Evolutionary conservation across 2,113 vertebrate genomes (phyloP).

Genomic region (Sphyrna mokarran): DNA sequence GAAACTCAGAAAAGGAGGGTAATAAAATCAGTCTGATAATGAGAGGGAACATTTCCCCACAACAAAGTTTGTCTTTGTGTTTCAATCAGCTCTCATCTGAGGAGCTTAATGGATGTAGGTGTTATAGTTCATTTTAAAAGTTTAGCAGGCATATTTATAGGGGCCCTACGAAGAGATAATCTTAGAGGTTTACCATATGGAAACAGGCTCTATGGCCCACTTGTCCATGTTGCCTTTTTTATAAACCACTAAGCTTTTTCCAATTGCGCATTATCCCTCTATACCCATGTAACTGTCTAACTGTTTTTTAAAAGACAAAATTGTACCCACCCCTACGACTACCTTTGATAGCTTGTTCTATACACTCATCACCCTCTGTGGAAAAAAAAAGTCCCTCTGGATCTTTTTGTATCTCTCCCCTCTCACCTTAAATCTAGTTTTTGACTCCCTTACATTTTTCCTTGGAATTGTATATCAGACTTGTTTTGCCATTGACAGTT

Average conservation of each 20-base stretch:
- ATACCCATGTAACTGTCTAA: too few species aligned
- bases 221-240: too few species aligned
- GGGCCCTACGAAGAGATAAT: neutral
- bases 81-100: neutral
- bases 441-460: neutral
- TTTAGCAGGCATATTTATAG: neutral
- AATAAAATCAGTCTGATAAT: neutral
- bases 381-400: too few species aligned
- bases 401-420: too few species aligned
- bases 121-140: neutral
- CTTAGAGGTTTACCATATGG: neutral
- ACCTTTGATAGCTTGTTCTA: too few species aligned
- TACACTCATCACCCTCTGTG: too few species aligned
- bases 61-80: neutral
- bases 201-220: too few species aligned
- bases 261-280: too few species aligned
- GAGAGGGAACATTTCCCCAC: neutral
- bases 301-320: too few species aligned
- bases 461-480: neutral
- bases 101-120: neutral
- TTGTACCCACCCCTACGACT: too few species aligned
- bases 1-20: neutral
- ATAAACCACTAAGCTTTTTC: too few species aligned
- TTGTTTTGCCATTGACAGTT: neutral
- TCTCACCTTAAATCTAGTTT: too few species aligned